Conservation (phyloP, 2,113 vertebrate genomes). For the Pelobates fuscus region DNA sequence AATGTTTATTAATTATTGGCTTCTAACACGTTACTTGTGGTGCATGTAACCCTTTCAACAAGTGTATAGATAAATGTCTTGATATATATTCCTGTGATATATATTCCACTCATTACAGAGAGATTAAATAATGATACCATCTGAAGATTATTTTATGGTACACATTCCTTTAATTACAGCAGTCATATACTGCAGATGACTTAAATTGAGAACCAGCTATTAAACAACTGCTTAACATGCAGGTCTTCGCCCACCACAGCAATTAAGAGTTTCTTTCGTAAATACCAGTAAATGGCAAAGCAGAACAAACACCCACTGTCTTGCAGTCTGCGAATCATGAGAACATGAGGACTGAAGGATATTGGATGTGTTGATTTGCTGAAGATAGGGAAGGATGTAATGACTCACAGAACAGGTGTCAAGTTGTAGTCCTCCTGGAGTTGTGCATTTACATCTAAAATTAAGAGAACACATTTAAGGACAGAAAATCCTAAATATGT, state of each 20-base stretch:
- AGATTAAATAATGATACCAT: too few relatives aligned
- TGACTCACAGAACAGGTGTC: conserved; percentile 45
- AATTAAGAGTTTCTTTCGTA: conserved; percentile 47
- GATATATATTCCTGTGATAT: too few relatives aligned
- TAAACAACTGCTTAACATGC: conserved; percentile 44
- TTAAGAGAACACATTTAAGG: not conserved
- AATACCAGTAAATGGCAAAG: conserved; percentile 44
- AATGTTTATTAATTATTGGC: too few relatives aligned
- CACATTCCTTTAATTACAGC: conserved; percentile 15
- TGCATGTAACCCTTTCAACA: too few relatives aligned
- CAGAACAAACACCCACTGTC: conserved; percentile 47
- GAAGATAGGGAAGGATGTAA: conserved; percentile 1
- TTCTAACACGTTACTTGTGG: too few relatives aligned
- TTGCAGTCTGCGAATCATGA: conserved; percentile 27
- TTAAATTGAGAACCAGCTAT: conserved; percentile 14
- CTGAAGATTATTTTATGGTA: too few relatives aligned
- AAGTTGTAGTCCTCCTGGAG: conserved; percentile 14
- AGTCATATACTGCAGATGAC: conserved; percentile 23
- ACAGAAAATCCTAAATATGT: not conserved
- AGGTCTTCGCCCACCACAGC: conserved; percentile 41
- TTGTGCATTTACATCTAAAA: not conserved
- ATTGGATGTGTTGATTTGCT: conserved; percentile 26
- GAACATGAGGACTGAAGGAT: not conserved
- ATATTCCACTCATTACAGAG: too few relatives aligned
- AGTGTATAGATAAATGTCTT: too few relatives aligned